Evolutionary conservation across 2,888 invertebrate genomes (phyloP).

Genomic region (Esperia sulphurella): DNA sequence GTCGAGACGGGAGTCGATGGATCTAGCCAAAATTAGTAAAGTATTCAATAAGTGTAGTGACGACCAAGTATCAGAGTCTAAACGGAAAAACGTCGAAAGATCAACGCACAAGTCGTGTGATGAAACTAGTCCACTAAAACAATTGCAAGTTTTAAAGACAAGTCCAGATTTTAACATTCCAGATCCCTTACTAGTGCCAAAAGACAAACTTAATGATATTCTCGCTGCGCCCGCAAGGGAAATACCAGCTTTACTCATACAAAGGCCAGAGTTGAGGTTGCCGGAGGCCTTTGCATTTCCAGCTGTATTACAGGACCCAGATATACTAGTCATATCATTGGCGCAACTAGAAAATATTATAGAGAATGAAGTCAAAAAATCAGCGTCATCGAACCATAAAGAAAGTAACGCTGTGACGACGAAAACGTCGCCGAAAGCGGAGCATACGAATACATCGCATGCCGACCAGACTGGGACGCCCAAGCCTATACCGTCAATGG

Average conservation of each 20-base stretch:
- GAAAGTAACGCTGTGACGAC: conserved; percentile 27
- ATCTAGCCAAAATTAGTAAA: conserved; percentile 60
- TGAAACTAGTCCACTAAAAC: conserved; percentile 83
- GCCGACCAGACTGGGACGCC: conserved; percentile 45
- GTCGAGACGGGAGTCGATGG: conserved; percentile 55
- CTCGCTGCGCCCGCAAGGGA: conserved; percentile 86
- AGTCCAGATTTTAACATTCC: conserved; percentile 86
- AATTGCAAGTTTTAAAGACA: conserved; percentile 83
- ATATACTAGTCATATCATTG: conserved; percentile 87
- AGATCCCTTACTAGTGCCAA: conserved; percentile 89
- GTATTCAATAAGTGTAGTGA: conserved; percentile 53
- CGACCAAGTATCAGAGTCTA: conserved; percentile 33
- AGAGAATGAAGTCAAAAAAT: conserved; percentile 64
- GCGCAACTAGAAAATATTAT: conserved; percentile 84
- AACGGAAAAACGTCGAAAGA: conserved; percentile 45
- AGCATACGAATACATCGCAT: conserved; percentile 34
- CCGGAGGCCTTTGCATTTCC: conserved; percentile 87
- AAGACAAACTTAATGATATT: conserved; percentile 85
- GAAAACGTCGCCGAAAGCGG: conserved; percentile 34
- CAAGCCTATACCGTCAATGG: conserved; percentile 57
- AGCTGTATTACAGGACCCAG: conserved; percentile 86
- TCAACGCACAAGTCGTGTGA: conserved; percentile 43
- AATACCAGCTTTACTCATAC: conserved; percentile 85
- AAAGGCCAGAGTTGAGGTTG: conserved; percentile 85
- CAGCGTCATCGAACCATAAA: conserved; percentile 28